Conservation (phyloP, 53 echinoderm and acorn worm species). For the Holothuria leucospilota region DNA sequence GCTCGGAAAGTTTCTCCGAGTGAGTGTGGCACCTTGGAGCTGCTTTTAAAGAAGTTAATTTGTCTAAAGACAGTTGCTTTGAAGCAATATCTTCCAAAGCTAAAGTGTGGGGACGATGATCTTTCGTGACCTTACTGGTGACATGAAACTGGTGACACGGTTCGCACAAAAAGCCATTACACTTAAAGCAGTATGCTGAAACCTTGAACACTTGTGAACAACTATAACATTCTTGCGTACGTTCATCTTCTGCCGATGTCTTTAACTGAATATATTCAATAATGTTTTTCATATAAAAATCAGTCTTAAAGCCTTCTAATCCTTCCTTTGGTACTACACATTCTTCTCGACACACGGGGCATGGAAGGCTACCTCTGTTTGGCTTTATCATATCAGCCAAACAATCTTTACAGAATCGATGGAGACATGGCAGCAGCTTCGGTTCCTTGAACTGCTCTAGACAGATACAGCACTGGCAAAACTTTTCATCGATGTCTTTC, state of each 20-base stretch:
- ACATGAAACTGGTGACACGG: constrained; percentile 5
- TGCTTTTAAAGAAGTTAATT: neutral
- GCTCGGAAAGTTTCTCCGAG: neutral
- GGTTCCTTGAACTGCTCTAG: no score
- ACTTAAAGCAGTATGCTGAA: constrained; percentile 16
- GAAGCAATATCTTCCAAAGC: neutral
- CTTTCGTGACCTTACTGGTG: neutral
- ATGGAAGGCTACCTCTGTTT: neutral
- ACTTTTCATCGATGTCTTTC: constrained; percentile 5
- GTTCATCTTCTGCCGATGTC: neutral
- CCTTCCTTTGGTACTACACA: neutral
- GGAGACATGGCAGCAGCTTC: neutral
- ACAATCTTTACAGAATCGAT: constrained; percentile 5
- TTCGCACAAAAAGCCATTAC: neutral
- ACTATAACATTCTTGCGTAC: neutral
- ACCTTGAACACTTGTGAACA: constrained; percentile 8
- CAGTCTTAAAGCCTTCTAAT: no score
- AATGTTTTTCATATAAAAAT: no score
- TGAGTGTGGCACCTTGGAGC: neutral
- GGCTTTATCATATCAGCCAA: neutral
- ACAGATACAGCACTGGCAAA: no score
- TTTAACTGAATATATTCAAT: no score
- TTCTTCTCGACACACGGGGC: neutral
- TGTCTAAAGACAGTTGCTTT: neutral
- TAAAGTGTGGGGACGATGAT: neutral